Base-by-base conservation (phyloP, 2,888 invertebrate species). In the Drosophila nr. perissopoda region DNA sequence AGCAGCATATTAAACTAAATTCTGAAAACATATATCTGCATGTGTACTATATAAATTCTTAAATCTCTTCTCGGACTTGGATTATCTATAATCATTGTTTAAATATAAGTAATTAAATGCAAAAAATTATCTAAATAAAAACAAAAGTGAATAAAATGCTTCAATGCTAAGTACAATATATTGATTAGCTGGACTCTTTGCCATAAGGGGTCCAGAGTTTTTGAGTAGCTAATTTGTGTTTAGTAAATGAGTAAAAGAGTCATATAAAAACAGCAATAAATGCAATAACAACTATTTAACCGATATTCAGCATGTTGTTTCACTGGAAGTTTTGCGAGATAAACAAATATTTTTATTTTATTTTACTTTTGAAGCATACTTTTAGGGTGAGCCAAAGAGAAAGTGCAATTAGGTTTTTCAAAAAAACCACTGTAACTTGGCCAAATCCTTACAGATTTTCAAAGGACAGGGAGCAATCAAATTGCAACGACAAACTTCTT, bases 161-260 rank as follows among this genome's bases (percentile, higher is more conserved):
- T 76, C 63, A 70, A 74, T 73, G 72, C 79, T 81, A 81, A 77
- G 74, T 57, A 57, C 57, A 40, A 40, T 66, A 82, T 61, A 72
- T 73, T 71, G 80, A 89, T 86, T 88, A 70, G 48, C 74, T 73
- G 90, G 87, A 49, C 48, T 38, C 40, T 18, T 48, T 59, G 65
- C 53, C 38, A 33, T 36, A 67, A 36, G 16, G 48, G 56, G 70
- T 68, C 72, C 72, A 71, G 66, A 70, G 57, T 72, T 87, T 76
- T 84, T 89, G 61, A 89, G 78, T 87, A 90, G 88, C 75, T 80
- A 82, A 79, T 87, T 83, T 89, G 72, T 84, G 82, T 89, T 82
- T 89, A 87, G 75, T 64, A 48, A 76, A 80, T 76, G 73, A 77
- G 52, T 81, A 75, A 72, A 75, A 61, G 25, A 64, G 84, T 65